Percentiles rank a stretch among this genome's conserved stretches.
phyloP scores from a whole-genome alignment of 2,888 invertebrate species.

The Pandemis heparana region DNA sequence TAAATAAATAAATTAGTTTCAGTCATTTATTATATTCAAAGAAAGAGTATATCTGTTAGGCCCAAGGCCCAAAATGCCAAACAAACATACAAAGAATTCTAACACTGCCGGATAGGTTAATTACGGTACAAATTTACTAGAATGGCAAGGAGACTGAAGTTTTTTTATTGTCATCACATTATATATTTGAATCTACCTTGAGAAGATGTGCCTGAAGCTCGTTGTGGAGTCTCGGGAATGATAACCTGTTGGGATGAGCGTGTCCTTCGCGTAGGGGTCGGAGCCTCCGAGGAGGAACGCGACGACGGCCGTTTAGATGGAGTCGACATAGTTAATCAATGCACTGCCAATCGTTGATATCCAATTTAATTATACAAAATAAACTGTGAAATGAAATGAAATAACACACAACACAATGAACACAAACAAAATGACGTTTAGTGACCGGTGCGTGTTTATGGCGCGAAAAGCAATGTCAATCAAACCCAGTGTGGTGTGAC shows the following conservation, averaged over 20 bases:
- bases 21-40: too few species aligned
- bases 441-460: slow-evolving; percentile 37
- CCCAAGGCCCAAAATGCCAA: not conserved
- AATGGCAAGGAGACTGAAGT: not conserved
- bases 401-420: too few species aligned
- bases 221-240: slow-evolving; percentile 81
- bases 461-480: slow-evolving; percentile 31
- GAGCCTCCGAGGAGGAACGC: slow-evolving; percentile 76
- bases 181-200: slow-evolving; percentile 59
- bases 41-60: not conserved
- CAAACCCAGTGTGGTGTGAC: not conserved
- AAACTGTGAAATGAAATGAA: not conserved
- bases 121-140: not conserved
- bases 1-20: too few species aligned
- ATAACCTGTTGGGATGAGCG: slow-evolving; percentile 78
- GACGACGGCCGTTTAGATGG: slow-evolving; percentile 78
- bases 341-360: slow-evolving; percentile 33
- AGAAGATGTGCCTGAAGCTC: slow-evolving; percentile 75
- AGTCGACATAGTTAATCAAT: slow-evolving; percentile 67
- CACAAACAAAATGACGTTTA: slow-evolving; percentile 14
- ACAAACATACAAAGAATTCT: not conserved
- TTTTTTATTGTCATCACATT: not conserved
- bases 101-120: not conserved
- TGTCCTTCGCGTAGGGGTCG: slow-evolving; percentile 78
- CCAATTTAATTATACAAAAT: not conserved